Base-by-base conservation (phyloP, 2,797 vertebrate species). In the Gastrophryne carolinensis region DNA sequence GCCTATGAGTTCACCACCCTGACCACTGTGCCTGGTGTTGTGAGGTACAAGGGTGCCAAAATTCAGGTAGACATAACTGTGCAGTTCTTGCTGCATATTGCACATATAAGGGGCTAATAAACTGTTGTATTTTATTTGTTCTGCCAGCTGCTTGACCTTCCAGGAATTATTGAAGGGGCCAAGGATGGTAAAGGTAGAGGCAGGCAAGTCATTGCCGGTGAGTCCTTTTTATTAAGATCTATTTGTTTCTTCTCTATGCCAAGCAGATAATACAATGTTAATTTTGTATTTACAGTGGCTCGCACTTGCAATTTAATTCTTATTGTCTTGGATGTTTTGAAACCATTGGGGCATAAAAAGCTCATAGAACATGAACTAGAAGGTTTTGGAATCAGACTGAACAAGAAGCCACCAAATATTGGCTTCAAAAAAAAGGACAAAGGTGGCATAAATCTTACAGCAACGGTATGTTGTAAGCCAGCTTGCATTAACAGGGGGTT, bases 401-500 rank as follows among this genome's bases (percentile, higher is more conserved):
- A 99, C 85, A 98, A 97, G 84, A 90, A 94, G 67, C 95, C 97
- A 1, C 98, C 98, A 79, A 98, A 98, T 86, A 99, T 99, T 7
- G 96, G 97, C 83, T 99, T 92, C 88, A 98, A 98, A 88, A 98
- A 93, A 87, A 99, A 99, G 90, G 98, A 99, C 89, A 99, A 99
- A 88, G 98, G 98, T 72, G 98, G 98, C 85, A 98, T 99, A 86
- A 99, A 99, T 87, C 97, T 99, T 76, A 99, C 97, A 3, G 93
- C 94, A 34, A 98, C 97, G 26, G 96, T 98, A 83, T 86, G 91
- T 6, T 11, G 21, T 30, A 7, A n/a, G n/a, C n/a, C n/a, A n/a
- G n/a, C n/a, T n/a, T n/a, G 32, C 15, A 4, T 32, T n/a, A n/a
- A n/a, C n/a, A n/a, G n/a, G n/a, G n/a, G n/a, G n/a, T n/a, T n/a